Evolutionary conservation across 2,797 vertebrate species (phyloP), one percentile per base, ranked within the genome.

Genomic region (Syngnathus rostellatus): DNA sequence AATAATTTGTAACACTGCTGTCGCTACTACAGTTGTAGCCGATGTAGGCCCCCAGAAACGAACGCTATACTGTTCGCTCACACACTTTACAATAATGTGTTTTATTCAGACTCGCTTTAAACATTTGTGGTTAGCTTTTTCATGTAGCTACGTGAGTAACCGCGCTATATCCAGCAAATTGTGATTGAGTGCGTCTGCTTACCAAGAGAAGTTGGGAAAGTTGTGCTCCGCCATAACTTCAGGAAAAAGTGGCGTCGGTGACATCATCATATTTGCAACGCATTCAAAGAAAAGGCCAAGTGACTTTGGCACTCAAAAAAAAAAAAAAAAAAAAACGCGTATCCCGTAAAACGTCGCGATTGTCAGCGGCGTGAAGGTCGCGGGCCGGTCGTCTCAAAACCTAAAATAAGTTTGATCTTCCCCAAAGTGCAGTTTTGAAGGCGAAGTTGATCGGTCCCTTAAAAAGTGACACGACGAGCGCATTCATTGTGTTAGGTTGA

Each of bases 161-260:
- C 3, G 43, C 14, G 75, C 73, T 67, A 62, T 17, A 23, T 40
- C n/a, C 39, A 41, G 59, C n/a, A 61, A 61, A 40, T 12, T 45
- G 37, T 25, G 40, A 23, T 6, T 62, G 21, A 8, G 21, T 23
- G 7, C 68, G 25, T 21, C 62, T 43, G 50, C 50, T 7, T 62
- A 83, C 91, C 90, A 89, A 77, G 81, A 84, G 81, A 85, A 90
- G 87, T 89, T 83, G 76, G 83, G 85, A 85, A 87, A 90, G 82
- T 90, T 90, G 81, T 72, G 88, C 87, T 91, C 89, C 90, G 91
- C 91, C 92, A 92, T 92, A 89, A 91, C 89, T 90, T 89, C 83
- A 80, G 88, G 85, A 83, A 88, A 87, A 91, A 90, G 83, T 89
- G 83, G 85, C 85, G 85, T 87, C 79, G 86, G 81, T 92, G 91